Percentiles rank a stretch among this genome's conserved stretches.
Conservation (phyloP, 2,888 invertebrate genomes). For the Leucophenga maculata region DNA sequence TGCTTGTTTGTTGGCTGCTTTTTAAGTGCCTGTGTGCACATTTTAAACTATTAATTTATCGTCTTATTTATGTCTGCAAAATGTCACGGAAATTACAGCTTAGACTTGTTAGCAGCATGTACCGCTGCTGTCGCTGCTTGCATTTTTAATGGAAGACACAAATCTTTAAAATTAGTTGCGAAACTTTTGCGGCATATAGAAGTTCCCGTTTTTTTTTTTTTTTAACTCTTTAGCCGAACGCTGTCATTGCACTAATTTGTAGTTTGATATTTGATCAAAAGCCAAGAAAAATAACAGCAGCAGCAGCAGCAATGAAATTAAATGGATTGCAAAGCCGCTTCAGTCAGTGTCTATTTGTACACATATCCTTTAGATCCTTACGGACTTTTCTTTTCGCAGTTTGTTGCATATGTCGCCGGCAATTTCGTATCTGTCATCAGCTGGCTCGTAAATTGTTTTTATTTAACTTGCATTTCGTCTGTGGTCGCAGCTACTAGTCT, state of each 20-base stretch:
- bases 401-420: conserved; percentile 53
- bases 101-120: not conserved
- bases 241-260: conserved; percentile 56
- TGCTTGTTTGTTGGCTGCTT: conserved; percentile 54
- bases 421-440: conserved; percentile 42
- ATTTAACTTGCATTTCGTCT: conserved; percentile 32
- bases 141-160: conserved; percentile 59
- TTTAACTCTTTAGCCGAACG: conserved; percentile 27
- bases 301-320: conserved; percentile 9
- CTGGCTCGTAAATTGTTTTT: conserved; percentile 39
- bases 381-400: conserved; percentile 22
- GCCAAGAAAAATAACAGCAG: conserved; percentile 49
- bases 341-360: not conserved
- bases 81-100: conserved; percentile 41
- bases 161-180: conserved; percentile 62
- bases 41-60: conserved; percentile 54
- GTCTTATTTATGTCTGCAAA: conserved; percentile 55
- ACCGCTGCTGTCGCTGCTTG: conserved; percentile 28
- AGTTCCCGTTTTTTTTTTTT: too few species aligned
- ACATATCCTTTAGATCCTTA: conserved; percentile 5
- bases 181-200: conserved; percentile 56
- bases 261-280: conserved; percentile 64
- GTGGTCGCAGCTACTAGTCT: conserved; percentile 39
- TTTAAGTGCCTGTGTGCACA: conserved; percentile 21
- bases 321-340: not conserved